Evolutionary conservation across 2,797 vertebrate species (phyloP), one percentile per base, ranked within the genome.

Genomic region (Hippopotamyrus pictus): DNA sequence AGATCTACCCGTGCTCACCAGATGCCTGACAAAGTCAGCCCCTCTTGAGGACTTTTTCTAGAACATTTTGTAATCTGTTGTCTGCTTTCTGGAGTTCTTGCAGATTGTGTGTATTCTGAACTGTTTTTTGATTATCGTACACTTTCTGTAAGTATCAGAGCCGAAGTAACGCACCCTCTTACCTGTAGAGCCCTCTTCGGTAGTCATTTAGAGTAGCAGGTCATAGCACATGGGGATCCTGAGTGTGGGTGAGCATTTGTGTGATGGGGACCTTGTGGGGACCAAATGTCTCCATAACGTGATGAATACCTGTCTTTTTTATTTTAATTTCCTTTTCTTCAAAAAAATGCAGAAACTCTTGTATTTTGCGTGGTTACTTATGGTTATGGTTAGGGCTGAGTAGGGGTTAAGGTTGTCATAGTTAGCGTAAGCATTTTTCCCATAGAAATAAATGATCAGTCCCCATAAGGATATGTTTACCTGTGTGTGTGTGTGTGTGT

Each of bases 161-260:
- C 7, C 9, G 22, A 86, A 25, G 22, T 50, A 50, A 48, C n/a
- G 14, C 12, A 53, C 46, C 48, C 5, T 12, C 44, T 9, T 86
- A 25, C 83, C 46, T 25, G 22, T 53, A 53, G 44, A 48, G 11
- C 79, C 44, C 9, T 48, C 41, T 73, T 17, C 0, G 48, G 46
- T 84, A 41, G 65, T 7, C n/a, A 57, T 44, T 33, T 46, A 50
- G 50, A n/a, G 51, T 89, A 89, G 59, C 53, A 83, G 44, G 76
- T 57, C 85, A 87, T 85, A 83, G 65, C 44, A 88, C 51, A 89
- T 79, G 82, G 88, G 57, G 88, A 89, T 89, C 65, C 19, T n/a
- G 41, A 44, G 89, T 19, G 29, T 82, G 29, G 88, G 85, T 87
- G 84, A 73, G 88, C 79, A 46, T 83, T 12, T 44, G 84, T 57